Evolutionary conservation across 2,888 invertebrate genomes (phyloP).

Genomic region (Abrostola triplasia): DNA sequence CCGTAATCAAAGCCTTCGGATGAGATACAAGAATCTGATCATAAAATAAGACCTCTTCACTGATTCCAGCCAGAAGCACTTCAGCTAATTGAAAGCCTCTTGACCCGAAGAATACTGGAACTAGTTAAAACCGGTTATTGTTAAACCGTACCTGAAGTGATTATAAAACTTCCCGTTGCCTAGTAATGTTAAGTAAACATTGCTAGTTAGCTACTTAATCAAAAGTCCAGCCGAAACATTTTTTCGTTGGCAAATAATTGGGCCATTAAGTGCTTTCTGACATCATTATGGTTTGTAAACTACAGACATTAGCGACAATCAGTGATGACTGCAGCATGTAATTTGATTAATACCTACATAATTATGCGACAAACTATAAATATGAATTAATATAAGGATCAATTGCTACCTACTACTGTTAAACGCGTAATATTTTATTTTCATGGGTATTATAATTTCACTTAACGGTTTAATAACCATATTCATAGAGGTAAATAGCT

Average conservation of each 20-base stretch:
- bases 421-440: no score
- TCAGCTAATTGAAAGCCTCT: conserved; percentile 18
- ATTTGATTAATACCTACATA: conserved; percentile 11
- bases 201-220: conserved; percentile 52
- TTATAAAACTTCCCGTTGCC: conserved; percentile 63
- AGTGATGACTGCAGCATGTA: conserved; percentile 4
- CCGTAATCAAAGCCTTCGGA: no score
- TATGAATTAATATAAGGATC: background rate
- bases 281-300: conserved; percentile 11
- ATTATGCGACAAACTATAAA: conserved; percentile 7
- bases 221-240: conserved; percentile 38
- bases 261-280: conserved; percentile 18
- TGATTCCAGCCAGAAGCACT: conserved; percentile 2
- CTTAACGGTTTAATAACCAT: no score
- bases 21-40: background rate
- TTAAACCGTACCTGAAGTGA: conserved; percentile 33
- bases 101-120: conserved; percentile 15
- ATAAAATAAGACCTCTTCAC: background rate
- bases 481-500: background rate
- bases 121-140: conserved; percentile 43
- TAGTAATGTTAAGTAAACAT: conserved; percentile 68
- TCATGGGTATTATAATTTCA: no score
- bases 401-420: no score
- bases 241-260: conserved; percentile 23
- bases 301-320: conserved; percentile 29